Base-by-base conservation (phyloP, 2,888 invertebrate genomes). In the Eupithecia centaureata region DNA sequence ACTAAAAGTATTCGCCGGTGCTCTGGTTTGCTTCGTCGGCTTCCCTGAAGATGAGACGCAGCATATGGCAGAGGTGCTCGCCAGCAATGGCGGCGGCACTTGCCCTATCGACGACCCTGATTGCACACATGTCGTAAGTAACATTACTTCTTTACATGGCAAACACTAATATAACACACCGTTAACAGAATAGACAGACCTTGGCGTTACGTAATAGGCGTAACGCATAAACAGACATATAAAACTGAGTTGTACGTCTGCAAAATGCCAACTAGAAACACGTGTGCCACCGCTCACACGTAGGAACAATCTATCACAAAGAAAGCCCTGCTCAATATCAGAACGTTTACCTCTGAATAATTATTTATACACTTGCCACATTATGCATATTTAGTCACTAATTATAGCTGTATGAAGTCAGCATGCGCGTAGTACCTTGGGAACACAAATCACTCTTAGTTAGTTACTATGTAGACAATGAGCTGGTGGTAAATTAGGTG, bases 61-160 rank as follows among this genome's bases (percentile, higher is more conserved):
- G 82, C 98, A 98, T 86, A 98, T 99, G 98, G 96, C 96, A 71
- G 98, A 98, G 84, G 95, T 98, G 77, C 94, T 98, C 69, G 94
- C 96, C 79, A 95, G 96, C 83, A 98, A 98, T 91, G 97, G 97
- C 81, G 98, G 98, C 66, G 95, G 96, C 72, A 94, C 95, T 71
- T 95, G 96, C 71, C 95, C 95, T 54, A 93, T 96, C 75, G 97
- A 97, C 78, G 97, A 98, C 94, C 95, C 96, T 25, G 95, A 95
- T 83, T 98, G 97, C 87, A 97, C 98, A 54, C 99, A 99, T 92
- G 96, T 99, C 88, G 98, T 99, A 94, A 96, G 97, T 95, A 52
- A 66, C 61, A 51, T 32, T 62, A 68, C 56, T 52, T 28, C 47
- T 62, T 65, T 62, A 67, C 58, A 64, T 22, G 47, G 12, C 59